A percentile compares a stretch with the other conserved stretches of the same genome.
These are phyloP conservation scores for Enteromius fasciolatus DNA, from an alignment of 2,797 vertebrate species.

Conservation along the genomic window DNA sequence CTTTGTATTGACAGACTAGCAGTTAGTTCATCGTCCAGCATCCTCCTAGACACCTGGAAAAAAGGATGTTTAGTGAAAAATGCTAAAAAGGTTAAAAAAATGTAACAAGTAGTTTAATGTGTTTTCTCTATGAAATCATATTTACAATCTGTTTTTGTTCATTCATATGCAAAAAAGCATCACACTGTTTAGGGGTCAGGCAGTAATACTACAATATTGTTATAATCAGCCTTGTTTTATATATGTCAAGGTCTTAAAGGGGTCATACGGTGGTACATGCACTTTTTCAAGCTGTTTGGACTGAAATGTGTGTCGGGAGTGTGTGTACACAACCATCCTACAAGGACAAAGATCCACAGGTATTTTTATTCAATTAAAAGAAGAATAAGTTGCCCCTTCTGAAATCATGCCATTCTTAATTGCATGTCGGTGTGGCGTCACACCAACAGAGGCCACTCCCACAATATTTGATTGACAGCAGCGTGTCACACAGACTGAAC, in stretches of 20 bases:
- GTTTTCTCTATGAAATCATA: background rate
- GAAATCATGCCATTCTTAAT: too few relatives aligned
- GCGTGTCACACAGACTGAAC: too few relatives aligned
- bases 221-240: background rate
- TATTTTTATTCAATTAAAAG: too few relatives aligned
- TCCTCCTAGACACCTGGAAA: slow-evolving; percentile 89
- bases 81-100: background rate
- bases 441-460: too few relatives aligned
- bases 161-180: background rate
- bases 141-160: background rate
- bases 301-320: too few relatives aligned
- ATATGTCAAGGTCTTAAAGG: background rate
- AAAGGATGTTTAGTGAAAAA: slow-evolving; percentile 57
- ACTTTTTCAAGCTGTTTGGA: too few relatives aligned
- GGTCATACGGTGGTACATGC: too few relatives aligned
- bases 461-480: too few relatives aligned
- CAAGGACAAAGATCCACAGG: too few relatives aligned
- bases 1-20: slow-evolving; percentile 96
- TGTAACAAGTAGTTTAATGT: background rate
- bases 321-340: too few relatives aligned
- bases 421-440: too few relatives aligned
- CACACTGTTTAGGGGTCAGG: background rate
- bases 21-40: slow-evolving; percentile 96
- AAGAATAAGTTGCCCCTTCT: too few relatives aligned
- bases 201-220: background rate